These are phyloP conservation scores for Stenurella melanura DNA, from an alignment of 2,888 invertebrate genomes.

Conservation along the genomic window DNA sequence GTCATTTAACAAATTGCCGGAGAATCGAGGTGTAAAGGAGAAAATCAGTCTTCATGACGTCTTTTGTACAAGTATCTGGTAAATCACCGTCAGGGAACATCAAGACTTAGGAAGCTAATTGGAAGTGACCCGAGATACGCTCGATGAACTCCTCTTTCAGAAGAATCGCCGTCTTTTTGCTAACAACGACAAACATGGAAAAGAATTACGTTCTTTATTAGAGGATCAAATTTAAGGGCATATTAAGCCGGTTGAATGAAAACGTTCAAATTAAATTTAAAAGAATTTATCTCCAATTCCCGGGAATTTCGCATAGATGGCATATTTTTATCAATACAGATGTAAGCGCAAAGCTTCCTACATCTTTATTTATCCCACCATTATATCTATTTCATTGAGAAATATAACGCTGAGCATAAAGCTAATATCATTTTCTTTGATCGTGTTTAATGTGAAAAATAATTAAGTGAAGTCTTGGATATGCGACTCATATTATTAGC, in stretches of 20 bases:
- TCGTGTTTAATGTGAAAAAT: too few relatives aligned
- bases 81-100: constrained; percentile 39
- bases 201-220: constrained; percentile 26
- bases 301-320: constrained; percentile 6
- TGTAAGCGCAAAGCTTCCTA: background rate
- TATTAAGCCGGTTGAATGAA: constrained; percentile 15
- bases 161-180: constrained; percentile 30
- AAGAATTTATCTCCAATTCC: constrained; percentile 9
- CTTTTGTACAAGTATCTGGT: constrained; percentile 34
- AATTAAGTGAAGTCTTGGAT: too few relatives aligned
- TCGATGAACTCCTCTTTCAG: constrained; percentile 26
- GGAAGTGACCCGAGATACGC: constrained; percentile 33
- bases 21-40: constrained; percentile 14
- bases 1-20: constrained; percentile 18
- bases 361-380: background rate
- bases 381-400: background rate
- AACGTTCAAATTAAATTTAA: constrained; percentile 33
- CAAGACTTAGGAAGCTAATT: constrained; percentile 34
- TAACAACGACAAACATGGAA: constrained; percentile 30
- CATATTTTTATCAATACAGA: constrained; percentile 6
- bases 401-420: too few relatives aligned
- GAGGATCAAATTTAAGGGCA: constrained; percentile 23
- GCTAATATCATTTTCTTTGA: too few relatives aligned
- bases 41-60: constrained; percentile 28
- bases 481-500: too few relatives aligned